Evolutionary conservation across 1,140 invertebrate species (phyloP).

Genomic region (Atta colombica): DNA sequence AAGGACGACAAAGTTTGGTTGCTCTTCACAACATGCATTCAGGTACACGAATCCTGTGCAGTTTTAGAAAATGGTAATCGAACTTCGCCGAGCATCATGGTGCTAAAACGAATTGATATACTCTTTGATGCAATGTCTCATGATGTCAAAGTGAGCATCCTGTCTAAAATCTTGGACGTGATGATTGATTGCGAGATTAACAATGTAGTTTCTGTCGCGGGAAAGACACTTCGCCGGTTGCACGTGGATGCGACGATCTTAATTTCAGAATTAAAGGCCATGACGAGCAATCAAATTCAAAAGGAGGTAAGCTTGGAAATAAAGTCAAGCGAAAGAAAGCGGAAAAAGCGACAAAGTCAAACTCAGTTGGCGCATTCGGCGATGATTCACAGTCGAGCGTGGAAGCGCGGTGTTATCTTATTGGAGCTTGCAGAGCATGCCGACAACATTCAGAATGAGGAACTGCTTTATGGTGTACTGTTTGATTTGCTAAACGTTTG

Average conservation of each 20-base stretch:
- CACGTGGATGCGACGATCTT: constrained; percentile 89
- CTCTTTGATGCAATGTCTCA: neutral
- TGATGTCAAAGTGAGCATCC: constrained; percentile 78
- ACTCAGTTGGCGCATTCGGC: constrained; percentile 82
- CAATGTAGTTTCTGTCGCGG: constrained; percentile 88
- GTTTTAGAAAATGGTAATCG: constrained; percentile 57
- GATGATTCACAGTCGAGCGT: constrained; percentile 89
- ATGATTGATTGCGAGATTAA: constrained; percentile 82
- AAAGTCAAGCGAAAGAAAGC: neutral
- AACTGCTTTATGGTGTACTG: constrained; percentile 90
- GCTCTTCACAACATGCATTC: constrained; percentile 80
- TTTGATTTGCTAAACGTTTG: constrained; percentile 94
- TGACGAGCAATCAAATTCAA: constrained; percentile 82
- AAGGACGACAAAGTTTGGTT: constrained; percentile 79
- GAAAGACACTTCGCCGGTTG: constrained; percentile 91
- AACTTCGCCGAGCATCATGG: constrained; percentile 76
- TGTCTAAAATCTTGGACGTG: constrained; percentile 82
- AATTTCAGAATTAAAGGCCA: constrained; percentile 88
- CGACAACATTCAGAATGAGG: constrained; percentile 89
- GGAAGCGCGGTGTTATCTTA: constrained; percentile 92
- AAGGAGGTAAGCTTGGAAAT: constrained; percentile 42
- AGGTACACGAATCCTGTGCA: constrained; percentile 67
- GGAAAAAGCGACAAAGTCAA: constrained; percentile 80
- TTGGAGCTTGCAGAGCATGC: constrained; percentile 96
- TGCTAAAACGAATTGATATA: constrained; percentile 87